Evolutionary conservation across 2,888 invertebrate genomes (phyloP).

Genomic region (Acronicta alni): DNA sequence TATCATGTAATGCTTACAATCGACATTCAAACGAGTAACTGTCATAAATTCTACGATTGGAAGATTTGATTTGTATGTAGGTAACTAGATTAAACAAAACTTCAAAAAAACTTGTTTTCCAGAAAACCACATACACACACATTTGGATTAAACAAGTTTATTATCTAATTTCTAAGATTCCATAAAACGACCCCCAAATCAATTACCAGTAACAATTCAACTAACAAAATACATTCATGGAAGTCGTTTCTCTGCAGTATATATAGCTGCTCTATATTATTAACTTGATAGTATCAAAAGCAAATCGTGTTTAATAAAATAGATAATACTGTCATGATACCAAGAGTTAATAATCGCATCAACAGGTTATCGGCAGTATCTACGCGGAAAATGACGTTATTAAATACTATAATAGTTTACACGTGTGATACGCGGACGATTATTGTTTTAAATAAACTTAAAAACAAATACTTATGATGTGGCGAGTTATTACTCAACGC

Average conservation of each 20-base stretch:
- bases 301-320: constrained; percentile 20
- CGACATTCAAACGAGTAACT: no score
- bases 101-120: no score
- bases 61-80: no score
- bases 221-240: neutral
- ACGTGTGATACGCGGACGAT: constrained; percentile 26
- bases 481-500: constrained; percentile 33
- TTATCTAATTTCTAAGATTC: no score
- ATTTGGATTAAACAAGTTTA: no score
- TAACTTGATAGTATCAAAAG: constrained; percentile 8
- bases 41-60: no score
- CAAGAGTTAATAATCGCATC: constrained; percentile 27
- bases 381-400: constrained; percentile 37
- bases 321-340: constrained; percentile 27
- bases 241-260: neutral
- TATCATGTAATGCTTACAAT: no score
- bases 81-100: no score
- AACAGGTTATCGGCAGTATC: constrained; percentile 30
- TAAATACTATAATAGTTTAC: constrained; percentile 25
- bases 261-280: constrained; percentile 3
- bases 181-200: no score
- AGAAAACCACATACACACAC: no score
- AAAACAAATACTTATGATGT: constrained; percentile 27
- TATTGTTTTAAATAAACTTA: constrained; percentile 34
- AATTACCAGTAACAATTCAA: no score